phyloP scores from a whole-genome alignment of 2,888 invertebrate genomes.

The Ophonus ardosiacus region DNA sequence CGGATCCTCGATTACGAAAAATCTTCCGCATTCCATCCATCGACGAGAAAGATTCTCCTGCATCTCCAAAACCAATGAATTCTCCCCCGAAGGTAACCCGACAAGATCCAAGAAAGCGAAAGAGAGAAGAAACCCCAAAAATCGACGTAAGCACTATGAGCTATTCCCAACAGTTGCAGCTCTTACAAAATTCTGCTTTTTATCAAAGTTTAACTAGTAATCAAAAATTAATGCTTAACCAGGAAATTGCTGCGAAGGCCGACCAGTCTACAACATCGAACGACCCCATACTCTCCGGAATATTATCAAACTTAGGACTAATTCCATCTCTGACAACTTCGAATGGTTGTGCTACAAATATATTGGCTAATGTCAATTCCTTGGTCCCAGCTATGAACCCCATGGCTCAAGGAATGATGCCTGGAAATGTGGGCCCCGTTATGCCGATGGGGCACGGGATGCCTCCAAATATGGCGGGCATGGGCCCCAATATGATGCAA shows the following conservation, averaged over 20 bases:
- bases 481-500: constrained; percentile 52
- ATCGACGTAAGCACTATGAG: constrained; percentile 72
- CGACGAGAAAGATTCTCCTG: constrained; percentile 80
- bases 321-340: constrained; percentile 75
- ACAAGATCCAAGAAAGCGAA: constrained; percentile 73
- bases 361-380: constrained; percentile 71
- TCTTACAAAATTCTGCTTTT: constrained; percentile 83
- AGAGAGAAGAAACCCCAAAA: constrained; percentile 68
- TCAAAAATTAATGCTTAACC: constrained; percentile 85
- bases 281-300: constrained; percentile 79
- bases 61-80: constrained; percentile 77
- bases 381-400: constrained; percentile 45
- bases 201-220: constrained; percentile 85
- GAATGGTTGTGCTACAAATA: constrained; percentile 75
- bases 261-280: constrained; percentile 79
- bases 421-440: constrained; percentile 16
- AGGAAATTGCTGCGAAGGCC: constrained; percentile 80
- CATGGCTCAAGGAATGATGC: constrained; percentile 13
- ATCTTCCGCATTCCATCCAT: constrained; percentile 83
- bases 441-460: constrained; percentile 15
- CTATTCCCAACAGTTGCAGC: constrained; percentile 81
- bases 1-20: constrained; percentile 87
- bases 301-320: constrained; percentile 80
- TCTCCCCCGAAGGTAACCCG: constrained; percentile 65
- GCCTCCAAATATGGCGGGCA: constrained; percentile 48